Evolutionary conservation across 2,888 invertebrate genomes (phyloP), one percentile per base, ranked within the genome.

Genomic region (Heliconius aoede): DNA sequence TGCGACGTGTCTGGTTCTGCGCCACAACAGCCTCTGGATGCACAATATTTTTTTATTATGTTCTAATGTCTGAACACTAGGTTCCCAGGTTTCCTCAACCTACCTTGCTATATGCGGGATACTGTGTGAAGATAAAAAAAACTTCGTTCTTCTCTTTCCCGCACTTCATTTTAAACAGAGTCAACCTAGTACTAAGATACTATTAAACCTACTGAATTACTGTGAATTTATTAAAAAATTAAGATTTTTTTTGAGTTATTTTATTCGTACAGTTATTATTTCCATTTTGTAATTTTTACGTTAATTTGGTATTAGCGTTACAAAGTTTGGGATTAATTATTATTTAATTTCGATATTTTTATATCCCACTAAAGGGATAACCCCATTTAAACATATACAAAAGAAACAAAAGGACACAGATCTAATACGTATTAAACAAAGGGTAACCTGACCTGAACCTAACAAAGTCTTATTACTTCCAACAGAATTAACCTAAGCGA

Each of bases 401-500:
- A 55, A n/a, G 55, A 11, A 1, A 55, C n/a, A 5, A 28, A 21
- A 58, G 58, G 24, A 0, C 26, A 60, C 60, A 4, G 0, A 24
- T 36, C 24, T 40, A 64, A 55, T 51, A 62, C 11, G 9, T 60
- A 71, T 21, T 28, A 62, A 82, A 81, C 80, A 81, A 30, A 28
- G 28, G 68, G 79, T 81, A 81, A 83, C 86, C 86, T 86, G 85
- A 86, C 86, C 86, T 86, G 85, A 86, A 87, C 87, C 51, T n/a
- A 55, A 69, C 30, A 30, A 69, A 1, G 32, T n/a, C 24, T 55
- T 8, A 55, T 69, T 32, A 69, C 30, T 55, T 69, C 55, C 69
- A 69, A 69, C 55, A 82, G 85, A 81, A 82, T 81, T 81, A 82
- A 84, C 87, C 85, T 86, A 87, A 88, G 88, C 88, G 86, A 86